Base-by-base conservation (phyloP, 1,140 invertebrate genomes). In the Tetragnatha versicolor region DNA sequence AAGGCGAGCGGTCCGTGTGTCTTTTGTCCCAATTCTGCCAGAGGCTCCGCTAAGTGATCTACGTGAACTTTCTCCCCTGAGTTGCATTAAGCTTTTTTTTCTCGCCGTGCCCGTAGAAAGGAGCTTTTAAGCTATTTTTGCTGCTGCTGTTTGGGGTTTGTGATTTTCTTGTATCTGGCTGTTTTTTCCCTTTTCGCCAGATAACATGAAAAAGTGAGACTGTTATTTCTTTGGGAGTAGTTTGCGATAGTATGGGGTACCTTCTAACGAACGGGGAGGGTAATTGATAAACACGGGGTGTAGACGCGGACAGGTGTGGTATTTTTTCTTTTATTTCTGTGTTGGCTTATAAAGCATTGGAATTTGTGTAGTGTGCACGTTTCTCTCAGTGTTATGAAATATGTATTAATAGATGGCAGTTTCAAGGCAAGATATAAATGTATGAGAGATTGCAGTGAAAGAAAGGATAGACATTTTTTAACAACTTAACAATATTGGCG, bases 1-100 rank as follows among this genome's bases (percentile, higher is more conserved):
- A 66, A 53, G 61, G 60, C 37, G 27, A 39, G 22, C 29, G 33
- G 55, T n/a, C 27, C 55, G 58, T 75, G 58, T 61, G 47, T 29
- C 65, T 63, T 63, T 75, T 75, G 60, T 77, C 73, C 73, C 58
- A 51, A 51, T 76, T 76, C 73, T 66, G 73, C 73, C 60, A 51
- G 61, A 42, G 49, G 73, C 60, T 49, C n/a, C 42, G 35, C 37
- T 61, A 63, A 49, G 72, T 75, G 72, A 75, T 63, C 72, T 61
- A 63, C 37, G 58, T 12, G 55, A 75, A 63, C 58, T 31, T 73
- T 22, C 53, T 47, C 51, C 55, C 29, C 39, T 29, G 33, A 22
- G 29, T 55, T 51, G 73, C 73, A 65, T 77, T 76, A 76, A 60
- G 39, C 12, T 10, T 75, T 49, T 66, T 73, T 77, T 63, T 22